phyloP scores from a whole-genome alignment of 2,113 vertebrate species.

The Larimichthys crocea region DNA sequence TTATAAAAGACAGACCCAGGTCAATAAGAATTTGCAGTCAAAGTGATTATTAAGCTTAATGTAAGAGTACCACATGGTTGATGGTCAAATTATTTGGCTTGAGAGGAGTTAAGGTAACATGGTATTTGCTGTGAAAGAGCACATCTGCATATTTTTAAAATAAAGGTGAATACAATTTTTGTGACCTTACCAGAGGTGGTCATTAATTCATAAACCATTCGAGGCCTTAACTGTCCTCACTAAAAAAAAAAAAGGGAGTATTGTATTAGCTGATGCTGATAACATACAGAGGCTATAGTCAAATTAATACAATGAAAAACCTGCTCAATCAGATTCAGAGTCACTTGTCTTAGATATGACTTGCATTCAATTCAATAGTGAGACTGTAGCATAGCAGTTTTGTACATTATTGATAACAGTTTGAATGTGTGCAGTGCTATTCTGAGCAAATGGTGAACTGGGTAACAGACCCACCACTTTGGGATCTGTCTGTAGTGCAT shows the following conservation, averaged over 20 bases:
- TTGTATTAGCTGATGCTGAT: constrained; percentile 9
- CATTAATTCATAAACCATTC: constrained; percentile 7
- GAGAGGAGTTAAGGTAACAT: not conserved
- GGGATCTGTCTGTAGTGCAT: not conserved
- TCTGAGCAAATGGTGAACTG: not conserved
- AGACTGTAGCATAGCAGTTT: not conserved
- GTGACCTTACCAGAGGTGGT: constrained; percentile 15
- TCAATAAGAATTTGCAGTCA: not conserved
- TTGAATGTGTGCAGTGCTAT: not conserved
- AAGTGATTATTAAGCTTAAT: not conserved
- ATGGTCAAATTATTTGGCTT: not conserved
- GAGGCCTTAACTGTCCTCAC: not conserved
- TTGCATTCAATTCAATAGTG: not conserved
- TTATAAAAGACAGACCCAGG: not conserved
- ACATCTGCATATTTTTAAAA: constrained; percentile 14
- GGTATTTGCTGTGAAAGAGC: constrained; percentile 6
- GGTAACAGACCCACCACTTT: not conserved
- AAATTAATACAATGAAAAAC: not conserved
- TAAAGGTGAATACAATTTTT: not conserved
- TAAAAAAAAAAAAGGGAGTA: not conserved
- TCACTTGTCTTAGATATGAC: not conserved
- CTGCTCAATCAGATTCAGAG: not conserved
- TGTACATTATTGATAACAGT: not conserved
- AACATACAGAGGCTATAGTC: not conserved
- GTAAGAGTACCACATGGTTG: not conserved